Evolutionary conservation across 2,888 invertebrate species (phyloP).

Genomic region (Ophonus ardosiacus): DNA sequence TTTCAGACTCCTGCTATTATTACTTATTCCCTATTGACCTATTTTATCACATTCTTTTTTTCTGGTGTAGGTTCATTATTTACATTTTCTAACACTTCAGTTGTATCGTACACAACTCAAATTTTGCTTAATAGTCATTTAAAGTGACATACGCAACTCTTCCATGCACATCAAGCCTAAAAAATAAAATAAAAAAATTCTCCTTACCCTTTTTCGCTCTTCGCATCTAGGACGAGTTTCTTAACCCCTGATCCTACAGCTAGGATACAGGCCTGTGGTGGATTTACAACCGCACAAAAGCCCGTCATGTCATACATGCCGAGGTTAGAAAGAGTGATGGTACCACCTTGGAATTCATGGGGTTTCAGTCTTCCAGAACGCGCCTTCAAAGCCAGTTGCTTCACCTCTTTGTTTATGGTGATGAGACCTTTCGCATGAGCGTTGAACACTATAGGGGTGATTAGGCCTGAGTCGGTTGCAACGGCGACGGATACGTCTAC

Average conservation of each 20-base stretch:
- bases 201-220: constrained; percentile 75
- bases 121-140: too few relatives aligned
- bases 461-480: constrained; percentile 94
- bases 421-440: constrained; percentile 94
- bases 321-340: constrained; percentile 95
- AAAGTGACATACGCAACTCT: too few relatives aligned
- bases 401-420: constrained; percentile 89
- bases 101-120: too few relatives aligned
- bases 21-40: too few relatives aligned
- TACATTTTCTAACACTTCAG: too few relatives aligned
- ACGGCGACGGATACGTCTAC: constrained; percentile 99
- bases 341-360: constrained; percentile 97
- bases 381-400: constrained; percentile 90
- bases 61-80: too few relatives aligned
- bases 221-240: constrained; percentile 85
- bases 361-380: constrained; percentile 93
- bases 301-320: constrained; percentile 95
- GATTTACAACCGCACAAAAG: constrained; percentile 96
- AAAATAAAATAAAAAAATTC: not conserved
- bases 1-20: too few relatives aligned
- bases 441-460: constrained; percentile 96
- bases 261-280: constrained; percentile 96
- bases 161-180: not conserved
- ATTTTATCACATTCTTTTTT: too few relatives aligned
- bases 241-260: constrained; percentile 92